Evolutionary conservation across 2,113 vertebrate species (phyloP), one percentile per base, ranked within the genome.

Genomic region (Pituophis catenifer): DNA sequence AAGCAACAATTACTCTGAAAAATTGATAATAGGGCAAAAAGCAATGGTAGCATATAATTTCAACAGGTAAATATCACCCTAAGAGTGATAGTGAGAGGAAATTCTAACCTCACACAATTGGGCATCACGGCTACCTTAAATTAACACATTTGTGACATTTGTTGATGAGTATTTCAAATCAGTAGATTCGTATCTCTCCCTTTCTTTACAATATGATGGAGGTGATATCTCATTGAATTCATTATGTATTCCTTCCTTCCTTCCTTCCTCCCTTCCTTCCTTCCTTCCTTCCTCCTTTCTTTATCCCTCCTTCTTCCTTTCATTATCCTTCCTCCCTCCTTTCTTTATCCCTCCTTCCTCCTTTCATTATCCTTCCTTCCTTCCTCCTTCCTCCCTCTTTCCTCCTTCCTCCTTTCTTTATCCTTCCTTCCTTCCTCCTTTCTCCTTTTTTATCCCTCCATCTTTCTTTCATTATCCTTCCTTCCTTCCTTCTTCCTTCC

Each of bases 1-100:
- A 96, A 96, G 17, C 12, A 97, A 93, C 90, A 93, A 96, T 94
- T 12, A 10, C 19, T 23, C 53, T 15, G 19, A 24, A 12, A 58
- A 12, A 29, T 1, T 81, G 54, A 65, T 50, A 70, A 65, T 12
- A 15, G 54, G 23, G 33, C 9, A 38, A 5, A 75, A 75, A 70
- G 50, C 10, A 52, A 65, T 5, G 21, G 44, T 5, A 53, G 29
- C 59, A 52, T 53, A 38, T 5, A 26, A 26, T 89, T 44, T 55
- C n/a, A 13, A 19, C n/a, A 75, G 70, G 15, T 70, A 70, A n/a
- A 70, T 5, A 2, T 70, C 29, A 70, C 65, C 1, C n/a, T 15
- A 75, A 75, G 70, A 2, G 15, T 33, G 65, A 75, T 8, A 33
- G n/a, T 75, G n/a, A 33, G 5, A 33, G 13, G n/a, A 75, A 75